These are phyloP conservation scores for Zophobas morio DNA, from an alignment of 1,140 invertebrate genomes.

Conservation along the genomic window DNA sequence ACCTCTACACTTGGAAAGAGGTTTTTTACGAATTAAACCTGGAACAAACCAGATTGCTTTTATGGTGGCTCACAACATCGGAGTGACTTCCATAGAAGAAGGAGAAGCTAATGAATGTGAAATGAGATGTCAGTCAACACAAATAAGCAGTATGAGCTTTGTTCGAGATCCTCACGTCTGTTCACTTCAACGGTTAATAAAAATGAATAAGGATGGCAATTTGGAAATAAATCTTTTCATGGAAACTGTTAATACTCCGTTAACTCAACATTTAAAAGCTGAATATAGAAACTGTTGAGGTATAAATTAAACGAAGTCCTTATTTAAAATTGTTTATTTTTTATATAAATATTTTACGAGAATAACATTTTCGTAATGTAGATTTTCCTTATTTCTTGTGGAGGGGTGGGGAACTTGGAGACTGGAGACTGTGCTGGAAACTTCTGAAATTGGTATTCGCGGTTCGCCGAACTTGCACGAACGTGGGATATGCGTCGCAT, in stretches of 20 bases:
- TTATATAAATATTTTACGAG: too few species aligned
- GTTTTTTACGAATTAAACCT: slow-evolving; percentile 76
- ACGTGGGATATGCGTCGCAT: too few species aligned
- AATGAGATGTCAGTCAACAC: slow-evolving; percentile 69
- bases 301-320: too few species aligned
- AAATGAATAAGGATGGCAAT: slow-evolving; percentile 67
- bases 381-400: too few species aligned
- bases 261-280: slow-evolving; percentile 74
- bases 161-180: slow-evolving; percentile 71
- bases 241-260: slow-evolving; percentile 72
- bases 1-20: slow-evolving; percentile 78
- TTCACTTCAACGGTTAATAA: slow-evolving; percentile 68
- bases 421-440: too few species aligned
- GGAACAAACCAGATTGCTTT: slow-evolving; percentile 73
- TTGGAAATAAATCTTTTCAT: slow-evolving; percentile 73
- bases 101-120: slow-evolving; percentile 64
- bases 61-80: slow-evolving; percentile 76
- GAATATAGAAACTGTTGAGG: slow-evolving; percentile 66
- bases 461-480: too few species aligned
- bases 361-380: too few species aligned
- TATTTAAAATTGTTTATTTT: too few species aligned
- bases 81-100: slow-evolving; percentile 74
- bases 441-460: too few species aligned
- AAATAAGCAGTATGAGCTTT: slow-evolving; percentile 70
- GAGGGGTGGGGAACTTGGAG: too few species aligned